Evolutionary conservation across 2,113 vertebrate genomes (phyloP).

Genomic region (Ailuropoda melanoleuca): DNA sequence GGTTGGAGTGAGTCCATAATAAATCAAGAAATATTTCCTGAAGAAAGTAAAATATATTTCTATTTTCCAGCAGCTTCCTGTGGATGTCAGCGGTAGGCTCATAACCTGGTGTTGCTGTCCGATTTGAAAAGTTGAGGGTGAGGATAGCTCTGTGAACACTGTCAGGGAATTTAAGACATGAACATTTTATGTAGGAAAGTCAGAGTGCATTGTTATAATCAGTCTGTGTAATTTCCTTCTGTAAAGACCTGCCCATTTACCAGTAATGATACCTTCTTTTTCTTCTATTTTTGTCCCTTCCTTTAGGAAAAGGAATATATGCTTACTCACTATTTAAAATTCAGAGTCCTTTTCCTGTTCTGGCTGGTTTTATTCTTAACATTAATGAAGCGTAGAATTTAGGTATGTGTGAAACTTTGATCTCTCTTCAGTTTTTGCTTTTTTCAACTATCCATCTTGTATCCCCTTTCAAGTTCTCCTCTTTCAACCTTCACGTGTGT

Average conservation of each 20-base stretch:
- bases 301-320: conserved; percentile 76
- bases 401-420: neutral
- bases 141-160: neutral
- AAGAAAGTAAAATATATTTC: neutral
- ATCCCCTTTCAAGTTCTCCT: neutral
- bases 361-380: conserved; percentile 52
- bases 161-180: neutral
- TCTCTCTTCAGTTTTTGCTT: neutral
- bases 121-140: neutral
- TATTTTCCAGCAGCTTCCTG: neutral
- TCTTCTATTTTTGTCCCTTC: conserved; percentile 79
- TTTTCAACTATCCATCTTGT: neutral
- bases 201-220: conserved; percentile 61
- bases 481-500: neutral
- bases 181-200: conserved; percentile 28
- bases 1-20: conserved; percentile 7
- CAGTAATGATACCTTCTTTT: conserved; percentile 78
- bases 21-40: neutral
- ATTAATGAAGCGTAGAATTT: neutral
- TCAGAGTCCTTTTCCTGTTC: conserved; percentile 75
- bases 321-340: conserved; percentile 77
- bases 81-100: neutral
- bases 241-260: conserved; percentile 72
- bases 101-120: neutral
- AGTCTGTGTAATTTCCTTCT: conserved; percentile 73